Evolutionary conservation across 2,888 invertebrate species (phyloP).

Genomic region (Augiades crinisus): DNA sequence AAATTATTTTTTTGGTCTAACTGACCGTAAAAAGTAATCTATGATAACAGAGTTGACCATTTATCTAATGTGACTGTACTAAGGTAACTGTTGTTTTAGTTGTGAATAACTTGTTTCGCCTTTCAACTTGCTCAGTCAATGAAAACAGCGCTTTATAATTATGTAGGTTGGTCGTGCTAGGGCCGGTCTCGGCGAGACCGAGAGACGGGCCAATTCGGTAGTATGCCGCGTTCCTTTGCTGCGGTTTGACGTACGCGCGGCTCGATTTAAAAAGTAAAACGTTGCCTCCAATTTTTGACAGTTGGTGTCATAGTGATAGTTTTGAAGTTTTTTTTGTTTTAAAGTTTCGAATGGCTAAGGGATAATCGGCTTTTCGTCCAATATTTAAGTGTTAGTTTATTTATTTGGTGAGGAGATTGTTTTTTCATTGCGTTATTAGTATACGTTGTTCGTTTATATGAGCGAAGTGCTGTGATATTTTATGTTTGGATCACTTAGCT

Average conservation of each 20-base stretch:
- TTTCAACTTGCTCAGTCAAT: slow-evolving; percentile 24
- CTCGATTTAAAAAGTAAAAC: slow-evolving; percentile 31
- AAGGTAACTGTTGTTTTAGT: not conserved
- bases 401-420: not conserved
- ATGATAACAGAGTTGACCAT: no score
- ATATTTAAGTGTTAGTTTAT: slow-evolving; percentile 1
- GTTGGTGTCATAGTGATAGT: slow-evolving; percentile 30
- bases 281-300: slow-evolving; percentile 41
- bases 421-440: not conserved
- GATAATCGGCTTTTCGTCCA: not conserved
- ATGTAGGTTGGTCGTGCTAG: slow-evolving; percentile 28
- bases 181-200: slow-evolving; percentile 27
- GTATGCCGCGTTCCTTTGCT: slow-evolving; percentile 44
- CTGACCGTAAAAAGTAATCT: no score
- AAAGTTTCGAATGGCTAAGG: slow-evolving; percentile 14
- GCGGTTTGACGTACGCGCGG: slow-evolving; percentile 33
- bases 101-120: not conserved
- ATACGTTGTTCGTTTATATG: slow-evolving; percentile 18
- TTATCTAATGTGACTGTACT: no score
- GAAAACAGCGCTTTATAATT: slow-evolving; percentile 31
- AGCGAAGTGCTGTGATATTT: slow-evolving; percentile 30
- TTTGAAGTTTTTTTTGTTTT: slow-evolving; percentile 16
- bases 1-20: no score
- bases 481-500: slow-evolving; percentile 30
- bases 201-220: slow-evolving; percentile 35